Evolutionary conservation across 2,888 invertebrate genomes (phyloP), one percentile per base, ranked within the genome.

Genomic region (Agrilus biguttatus): DNA sequence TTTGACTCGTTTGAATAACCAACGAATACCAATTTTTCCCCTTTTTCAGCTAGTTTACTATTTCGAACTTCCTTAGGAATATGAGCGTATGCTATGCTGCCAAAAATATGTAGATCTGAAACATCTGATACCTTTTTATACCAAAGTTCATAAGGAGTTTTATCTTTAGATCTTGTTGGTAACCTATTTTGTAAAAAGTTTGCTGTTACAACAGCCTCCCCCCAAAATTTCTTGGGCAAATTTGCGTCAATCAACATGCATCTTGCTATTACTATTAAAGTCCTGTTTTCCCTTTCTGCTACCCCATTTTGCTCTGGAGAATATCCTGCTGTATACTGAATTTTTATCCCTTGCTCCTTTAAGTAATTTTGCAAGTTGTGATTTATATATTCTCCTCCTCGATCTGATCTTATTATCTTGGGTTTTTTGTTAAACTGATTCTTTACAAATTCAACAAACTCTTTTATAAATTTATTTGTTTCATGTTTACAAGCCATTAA

Each of bases 301-400:
- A 49, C 19, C 3, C 55, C 54, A 36, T 56, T 57, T 42, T 57
- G 53, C 37, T 56, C 45, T 17, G 57, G 52, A 4, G 46, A 45
- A 43, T 55, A 51, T 8, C 54, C 41, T 37, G 49, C 51, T 6
- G 49, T 51, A 1, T 37, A 37, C 33, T 51, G 44, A 8, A 37
- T 21, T 23, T 48, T 33, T 23, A 58, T 59, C 0, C 58, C 59
- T 41, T 55, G 43, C 8, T 43, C 35, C 12, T 45, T 49, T 4
- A 54, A 47, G 40, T 46, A 53, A 1, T 45, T 7, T 5, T 43
- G 40, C 5, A 53, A 36, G 14, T 41, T 41, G 8, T 48, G 45
- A 37, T 50, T 48, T 4, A 47, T 23, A 37, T 56, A 62, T 43
- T 60, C 56, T 6, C 51, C 47, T 4, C 56, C 55, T 36, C 45